Conservation (phyloP, 2,888 invertebrate genomes). For the Sinhomidia bicolor region DNA sequence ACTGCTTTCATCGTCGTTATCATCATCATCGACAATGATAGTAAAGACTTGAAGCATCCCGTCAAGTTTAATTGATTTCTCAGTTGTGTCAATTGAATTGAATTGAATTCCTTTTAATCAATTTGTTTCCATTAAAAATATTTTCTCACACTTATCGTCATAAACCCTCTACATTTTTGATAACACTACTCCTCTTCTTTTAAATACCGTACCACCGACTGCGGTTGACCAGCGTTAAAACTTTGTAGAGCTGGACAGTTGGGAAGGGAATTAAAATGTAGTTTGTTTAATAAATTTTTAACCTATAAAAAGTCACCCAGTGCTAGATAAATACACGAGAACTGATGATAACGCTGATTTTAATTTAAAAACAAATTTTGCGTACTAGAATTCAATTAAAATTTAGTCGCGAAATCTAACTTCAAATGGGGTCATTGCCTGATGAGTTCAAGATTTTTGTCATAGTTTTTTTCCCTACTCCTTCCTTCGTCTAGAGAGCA, state of each 20-base stretch:
- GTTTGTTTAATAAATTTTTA: conserved; percentile 21
- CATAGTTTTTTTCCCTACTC: neutral
- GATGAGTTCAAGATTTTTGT: neutral
- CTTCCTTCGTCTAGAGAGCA: neutral
- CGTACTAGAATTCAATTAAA: too few species aligned
- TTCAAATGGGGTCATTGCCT: neutral
- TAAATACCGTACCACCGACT: too few species aligned
- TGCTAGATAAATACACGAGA: neutral
- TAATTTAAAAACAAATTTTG: too few species aligned
- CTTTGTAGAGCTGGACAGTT: too few species aligned
- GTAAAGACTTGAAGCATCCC: conserved; percentile 23
- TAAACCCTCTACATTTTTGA: too few species aligned
- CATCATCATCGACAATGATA: neutral
- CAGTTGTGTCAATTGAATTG: conserved; percentile 49
- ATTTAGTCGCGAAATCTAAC: too few species aligned
- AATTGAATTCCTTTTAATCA: conserved; percentile 64
- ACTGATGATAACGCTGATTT: conserved; percentile 8
- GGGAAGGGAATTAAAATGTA: too few species aligned
- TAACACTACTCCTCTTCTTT: too few species aligned
- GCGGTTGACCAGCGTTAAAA: too few species aligned
- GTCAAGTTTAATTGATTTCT: conserved; percentile 68
- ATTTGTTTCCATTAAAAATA: conserved; percentile 63
- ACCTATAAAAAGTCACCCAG: neutral
- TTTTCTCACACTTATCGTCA: conserved; percentile 58
- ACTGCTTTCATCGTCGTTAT: conserved; percentile 30